These are phyloP conservation scores for Agonopterix alstromeriana DNA, from an alignment of 2,888 invertebrate species.

Conservation along the genomic window DNA sequence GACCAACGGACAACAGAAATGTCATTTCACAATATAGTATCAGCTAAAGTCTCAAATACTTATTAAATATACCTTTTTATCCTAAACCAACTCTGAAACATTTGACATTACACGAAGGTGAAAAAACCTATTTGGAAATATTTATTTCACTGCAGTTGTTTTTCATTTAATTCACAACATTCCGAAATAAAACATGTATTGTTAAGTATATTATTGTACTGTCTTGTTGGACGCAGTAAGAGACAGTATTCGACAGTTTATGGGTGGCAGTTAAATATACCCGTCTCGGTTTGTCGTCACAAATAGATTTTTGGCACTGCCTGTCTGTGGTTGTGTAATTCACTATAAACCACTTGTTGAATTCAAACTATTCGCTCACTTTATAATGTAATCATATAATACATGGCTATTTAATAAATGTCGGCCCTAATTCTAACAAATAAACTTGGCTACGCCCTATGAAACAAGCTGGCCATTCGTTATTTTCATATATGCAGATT, in stretches of 20 bases:
- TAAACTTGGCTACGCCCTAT: neutral
- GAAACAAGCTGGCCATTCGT: neutral
- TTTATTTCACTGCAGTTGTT: neutral
- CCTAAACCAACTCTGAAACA: too few relatives aligned
- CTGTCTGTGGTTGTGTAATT: slow-evolving; percentile 73
- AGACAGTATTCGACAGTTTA: slow-evolving; percentile 69
- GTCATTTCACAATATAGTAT: too few relatives aligned
- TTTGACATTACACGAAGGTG: too few relatives aligned
- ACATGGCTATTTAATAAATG: slow-evolving; percentile 5
- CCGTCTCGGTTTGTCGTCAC: slow-evolving; percentile 72
- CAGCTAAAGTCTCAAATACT: too few relatives aligned
- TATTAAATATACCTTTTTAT: too few relatives aligned
- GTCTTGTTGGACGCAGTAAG: slow-evolving; percentile 41
- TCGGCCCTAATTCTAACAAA: slow-evolving; percentile 1
- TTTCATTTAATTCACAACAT: neutral
- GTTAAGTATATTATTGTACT: slow-evolving; percentile 10
- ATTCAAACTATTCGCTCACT: slow-evolving; percentile 51
- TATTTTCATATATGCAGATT: too few relatives aligned
- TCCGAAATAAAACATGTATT: neutral
- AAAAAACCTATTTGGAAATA: neutral
- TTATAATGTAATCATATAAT: slow-evolving; percentile 27
- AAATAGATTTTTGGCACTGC: slow-evolving; percentile 76
- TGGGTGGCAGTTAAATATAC: slow-evolving; percentile 75
- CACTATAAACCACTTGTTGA: slow-evolving; percentile 69
- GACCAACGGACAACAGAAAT: too few relatives aligned